phyloP scores from a whole-genome alignment of 2,113 vertebrate species.

The Tragelaphus buxtoni region DNA sequence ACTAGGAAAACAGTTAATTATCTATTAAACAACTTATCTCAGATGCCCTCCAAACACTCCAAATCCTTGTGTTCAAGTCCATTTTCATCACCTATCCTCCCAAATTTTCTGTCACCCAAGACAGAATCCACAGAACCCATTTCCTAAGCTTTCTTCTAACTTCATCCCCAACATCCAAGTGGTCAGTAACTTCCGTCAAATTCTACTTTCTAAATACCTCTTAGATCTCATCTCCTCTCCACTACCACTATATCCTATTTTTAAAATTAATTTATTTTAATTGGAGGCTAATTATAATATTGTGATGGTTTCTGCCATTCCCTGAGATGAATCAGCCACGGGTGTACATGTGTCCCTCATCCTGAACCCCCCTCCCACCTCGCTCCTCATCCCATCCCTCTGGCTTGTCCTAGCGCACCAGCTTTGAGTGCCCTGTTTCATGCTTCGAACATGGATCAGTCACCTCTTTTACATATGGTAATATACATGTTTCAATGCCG shows the following conservation, averaged over 20 bases:
- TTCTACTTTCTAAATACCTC: not conserved
- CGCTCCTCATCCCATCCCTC: not conserved
- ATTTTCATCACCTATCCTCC: not conserved
- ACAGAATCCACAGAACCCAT: not conserved
- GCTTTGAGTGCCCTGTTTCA: not conserved
- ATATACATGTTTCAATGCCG: not conserved
- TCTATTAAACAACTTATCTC: not conserved
- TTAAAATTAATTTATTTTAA: not conserved
- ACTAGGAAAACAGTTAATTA: not conserved
- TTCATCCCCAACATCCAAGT: not conserved
- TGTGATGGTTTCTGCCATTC: not conserved
- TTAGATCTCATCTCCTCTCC: not conserved
- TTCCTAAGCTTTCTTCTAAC: not conserved
- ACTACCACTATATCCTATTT: not conserved
- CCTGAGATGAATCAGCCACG: not conserved
- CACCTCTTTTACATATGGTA: not conserved
- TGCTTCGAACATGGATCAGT: not conserved
- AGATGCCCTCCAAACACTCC: not conserved
- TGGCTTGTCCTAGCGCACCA: not conserved
- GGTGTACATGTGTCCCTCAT: not conserved
- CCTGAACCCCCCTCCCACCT: not conserved
- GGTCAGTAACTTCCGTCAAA: not conserved
- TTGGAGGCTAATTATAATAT: not conserved
- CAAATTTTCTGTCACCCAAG: not conserved
- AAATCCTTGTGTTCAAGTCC: not conserved